These are phyloP conservation scores for Amphiprion percula DNA, from an alignment of 2,113 vertebrate species.

Conservation along the genomic window DNA sequence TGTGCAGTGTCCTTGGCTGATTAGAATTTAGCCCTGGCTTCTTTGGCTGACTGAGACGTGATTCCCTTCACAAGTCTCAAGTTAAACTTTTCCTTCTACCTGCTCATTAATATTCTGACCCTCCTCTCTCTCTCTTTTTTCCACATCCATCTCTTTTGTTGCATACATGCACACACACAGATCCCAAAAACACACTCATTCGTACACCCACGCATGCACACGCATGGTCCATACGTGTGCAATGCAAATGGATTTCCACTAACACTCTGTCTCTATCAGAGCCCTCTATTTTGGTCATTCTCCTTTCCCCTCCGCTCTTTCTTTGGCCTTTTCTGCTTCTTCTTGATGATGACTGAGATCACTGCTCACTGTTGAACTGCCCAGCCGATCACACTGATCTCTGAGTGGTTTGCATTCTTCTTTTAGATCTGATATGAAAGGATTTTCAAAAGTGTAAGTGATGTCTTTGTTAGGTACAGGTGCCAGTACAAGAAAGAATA, in stretches of 20 bases:
- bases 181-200: slow-evolving; percentile 46
- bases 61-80: slow-evolving; percentile 20
- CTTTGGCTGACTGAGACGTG: not conserved
- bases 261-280: slow-evolving; percentile 8
- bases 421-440: slow-evolving; percentile 44
- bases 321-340: slow-evolving; percentile 37
- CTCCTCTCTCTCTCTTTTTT: slow-evolving; percentile 1
- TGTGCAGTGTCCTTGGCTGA: slow-evolving; percentile 30
- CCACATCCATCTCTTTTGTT: slow-evolving; percentile 7
- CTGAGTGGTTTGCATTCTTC: slow-evolving; percentile 34
- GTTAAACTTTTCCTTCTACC: slow-evolving; percentile 30
- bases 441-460: not conserved
- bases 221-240: slow-evolving; percentile 7
- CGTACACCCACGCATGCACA: slow-evolving; percentile 35
- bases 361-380: slow-evolving; percentile 27
- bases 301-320: slow-evolving; percentile 42
- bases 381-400: slow-evolving; percentile 9
- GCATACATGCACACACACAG: slow-evolving; percentile 47
- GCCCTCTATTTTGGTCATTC: slow-evolving; percentile 50
- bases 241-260: slow-evolving; percentile 11
- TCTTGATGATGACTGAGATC: slow-evolving; percentile 8
- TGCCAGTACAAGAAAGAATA: not conserved
- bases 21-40: slow-evolving; percentile 9
- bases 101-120: slow-evolving; percentile 49
- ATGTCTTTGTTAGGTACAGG: not conserved